Evolutionary conservation across 1,140 invertebrate species (phyloP).

Genomic region (Cydia fagiglandana): DNA sequence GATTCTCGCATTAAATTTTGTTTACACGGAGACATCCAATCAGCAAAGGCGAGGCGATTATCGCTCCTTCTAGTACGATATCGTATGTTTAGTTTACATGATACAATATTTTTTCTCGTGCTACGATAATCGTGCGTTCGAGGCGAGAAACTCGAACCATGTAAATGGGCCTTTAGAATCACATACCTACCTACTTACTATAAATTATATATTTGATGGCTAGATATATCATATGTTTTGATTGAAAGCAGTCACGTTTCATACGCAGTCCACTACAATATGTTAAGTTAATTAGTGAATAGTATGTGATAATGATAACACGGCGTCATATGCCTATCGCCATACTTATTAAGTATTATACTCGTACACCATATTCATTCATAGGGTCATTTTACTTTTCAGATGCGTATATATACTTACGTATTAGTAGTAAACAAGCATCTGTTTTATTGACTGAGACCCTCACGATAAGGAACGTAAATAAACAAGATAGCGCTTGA

Average conservation of each 20-base stretch:
- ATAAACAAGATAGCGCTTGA: slow-evolving; percentile 50
- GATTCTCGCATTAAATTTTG: no score
- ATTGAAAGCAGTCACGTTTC: not conserved
- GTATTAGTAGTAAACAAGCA: slow-evolving; percentile 43
- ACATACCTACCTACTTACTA: no score
- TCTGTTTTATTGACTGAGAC: slow-evolving; percentile 57
- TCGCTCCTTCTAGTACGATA: no score
- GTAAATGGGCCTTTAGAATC: no score
- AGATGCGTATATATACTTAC: slow-evolving; percentile 13
- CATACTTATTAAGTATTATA: not conserved
- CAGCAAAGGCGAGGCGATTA: no score
- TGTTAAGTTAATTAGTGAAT: slow-evolving; percentile 7
- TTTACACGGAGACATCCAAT: no score
- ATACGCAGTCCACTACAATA: not conserved
- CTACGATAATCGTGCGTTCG: no score
- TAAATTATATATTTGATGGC: no score
- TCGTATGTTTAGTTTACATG: no score
- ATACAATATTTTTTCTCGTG: no score
- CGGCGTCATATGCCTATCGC: not conserved
- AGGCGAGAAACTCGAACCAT: no score
- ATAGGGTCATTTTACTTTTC: not conserved
- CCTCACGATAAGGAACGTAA: slow-evolving; percentile 50
- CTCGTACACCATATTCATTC: not conserved
- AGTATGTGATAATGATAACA: not conserved
- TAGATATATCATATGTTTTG: no score